Evolutionary conservation across 2,888 invertebrate species (phyloP), one percentile per base, ranked within the genome.

Genomic region (Asteroscopus sphinx): DNA sequence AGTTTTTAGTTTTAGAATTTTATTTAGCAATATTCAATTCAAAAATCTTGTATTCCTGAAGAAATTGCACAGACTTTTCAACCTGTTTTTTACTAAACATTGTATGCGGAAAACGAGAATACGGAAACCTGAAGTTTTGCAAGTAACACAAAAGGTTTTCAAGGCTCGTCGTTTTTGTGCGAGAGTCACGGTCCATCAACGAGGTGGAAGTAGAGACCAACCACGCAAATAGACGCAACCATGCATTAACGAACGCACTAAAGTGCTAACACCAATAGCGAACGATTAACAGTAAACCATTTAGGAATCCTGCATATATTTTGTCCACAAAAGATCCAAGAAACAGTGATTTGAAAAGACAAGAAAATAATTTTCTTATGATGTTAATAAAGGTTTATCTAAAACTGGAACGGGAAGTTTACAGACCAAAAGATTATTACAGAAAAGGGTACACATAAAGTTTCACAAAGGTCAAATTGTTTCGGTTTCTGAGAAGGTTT

Each of bases 101-200:
- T n/a, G n/a, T n/a, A n/a, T 55, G 65, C 76, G 76, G 76, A 76
- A 76, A 53, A 40, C 42, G 32, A 53, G 28, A 58, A 37, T 49
- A 52, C 73, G 76, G 77, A 77, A 77, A 62, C 54, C 44, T 41
- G 41, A 54, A 54, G 55, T 49, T 53, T 54, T 47, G 56, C 44
- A 52, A 65, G 36, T 54, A 56, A 39, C 40, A 63, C 68, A 69
- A 72, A 71, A 69, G 17, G 63, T 46, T 65, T 45, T 65, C 77
- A 75, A 73, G 77, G 79, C 44, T 47, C 48, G 5, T 13, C 11
- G 56, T 74, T 79, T 79, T 76, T 73, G 39, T 58, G 33, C 35
- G 46, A 58, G 51, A 37, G 70, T 75, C 47, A 65, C 60, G 77
- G 66, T 70, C 62, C 59, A 68, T 45, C 41, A 54, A 12, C 17